Evolutionary conservation across 2,113 vertebrate species (phyloP), one percentile per base, ranked within the genome.

Genomic region (Bubo scandiacus): DNA sequence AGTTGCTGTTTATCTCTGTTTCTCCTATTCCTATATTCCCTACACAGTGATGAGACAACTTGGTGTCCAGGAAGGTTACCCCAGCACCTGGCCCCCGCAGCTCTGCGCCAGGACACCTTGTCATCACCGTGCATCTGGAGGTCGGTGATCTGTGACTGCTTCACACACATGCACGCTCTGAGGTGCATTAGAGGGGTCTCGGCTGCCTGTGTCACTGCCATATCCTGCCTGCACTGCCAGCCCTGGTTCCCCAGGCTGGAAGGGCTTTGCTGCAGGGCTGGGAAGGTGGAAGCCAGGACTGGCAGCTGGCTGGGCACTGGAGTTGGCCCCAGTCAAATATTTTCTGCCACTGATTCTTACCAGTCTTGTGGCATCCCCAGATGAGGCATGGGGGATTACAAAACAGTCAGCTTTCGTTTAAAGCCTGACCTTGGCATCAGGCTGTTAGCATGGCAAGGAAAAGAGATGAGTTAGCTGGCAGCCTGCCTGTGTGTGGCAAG

Each of bases 361-460:
- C 30, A 84, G 68, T 89, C 86, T 63, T 88, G 62, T 90, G 93
- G 96, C 92, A 92, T 96, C 66, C 70, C 81, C 54, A 82, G 62
- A 95, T 32, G 87, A 93, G 88, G 71, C 92, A 40, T 81, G 21
- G 71, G 96, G 88, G 81, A 90, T 70, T 93, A 32, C 62, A 85
- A 83, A 88, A 79, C 93, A 93, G 87, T 88, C 96, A 85, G 87
- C 88, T 95, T 86, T 75, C 20, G 0, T 94, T 90, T 95, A 75
- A 88, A 96, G 74, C 90, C 92, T 94, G 92, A 93, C 96, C 92
- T 96, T 96, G 96, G 93, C 96, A 95, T 65, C 61, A n/a, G 81
- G 74, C 96, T 91, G 84, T 66, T 68, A 68, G 61, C 87, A 57
- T 91, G 93, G 93, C 96, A 93, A 65, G 74, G 71, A 75, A 36